Percentiles rank a stretch among this genome's conserved stretches.
Evolutionary conservation across 1,140 invertebrate species (phyloP).

Genomic region (Prorops nasuta): DNA sequence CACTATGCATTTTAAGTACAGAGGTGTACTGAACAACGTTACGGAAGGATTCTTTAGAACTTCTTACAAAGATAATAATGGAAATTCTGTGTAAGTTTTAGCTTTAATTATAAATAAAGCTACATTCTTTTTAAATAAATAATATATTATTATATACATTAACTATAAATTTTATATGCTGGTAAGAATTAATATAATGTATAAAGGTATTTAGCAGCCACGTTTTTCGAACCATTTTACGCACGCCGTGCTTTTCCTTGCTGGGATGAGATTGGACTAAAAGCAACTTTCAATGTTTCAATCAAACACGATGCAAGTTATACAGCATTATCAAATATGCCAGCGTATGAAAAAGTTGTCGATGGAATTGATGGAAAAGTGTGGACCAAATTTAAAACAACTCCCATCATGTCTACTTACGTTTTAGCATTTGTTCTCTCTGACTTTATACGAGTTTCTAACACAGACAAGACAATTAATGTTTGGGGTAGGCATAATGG

Average conservation of each 20-base stretch:
- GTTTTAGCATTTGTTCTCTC: constrained; percentile 75
- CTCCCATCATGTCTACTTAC: constrained; percentile 81
- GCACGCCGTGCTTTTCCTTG: constrained; percentile 75
- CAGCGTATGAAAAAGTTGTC: constrained; percentile 22
- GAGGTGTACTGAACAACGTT: constrained; percentile 16
- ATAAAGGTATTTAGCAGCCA: constrained; percentile 23
- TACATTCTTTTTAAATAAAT: background rate
- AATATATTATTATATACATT: no score
- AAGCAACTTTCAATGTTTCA: constrained; percentile 67
- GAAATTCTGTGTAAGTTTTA: constrained; percentile 10
- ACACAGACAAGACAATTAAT: constrained; percentile 60
- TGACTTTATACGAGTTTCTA: constrained; percentile 66
- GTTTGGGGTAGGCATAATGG: constrained; percentile 71
- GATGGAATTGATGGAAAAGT: constrained; percentile 54
- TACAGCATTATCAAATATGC: constrained; percentile 64
- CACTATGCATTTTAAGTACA: constrained; percentile 20
- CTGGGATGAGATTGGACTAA: constrained; percentile 76
- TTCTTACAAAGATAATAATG: constrained; percentile 15
- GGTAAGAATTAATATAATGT: no score
- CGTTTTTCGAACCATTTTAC: constrained; percentile 61
- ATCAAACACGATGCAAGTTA: constrained; percentile 60
- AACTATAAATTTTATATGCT: no score
- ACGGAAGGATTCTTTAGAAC: constrained; percentile 27
- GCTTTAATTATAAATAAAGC: background rate
- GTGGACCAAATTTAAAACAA: constrained; percentile 67